Evolutionary conservation across 2,888 invertebrate genomes (phyloP).

Genomic region (Zaprionus bogoriensis): DNA sequence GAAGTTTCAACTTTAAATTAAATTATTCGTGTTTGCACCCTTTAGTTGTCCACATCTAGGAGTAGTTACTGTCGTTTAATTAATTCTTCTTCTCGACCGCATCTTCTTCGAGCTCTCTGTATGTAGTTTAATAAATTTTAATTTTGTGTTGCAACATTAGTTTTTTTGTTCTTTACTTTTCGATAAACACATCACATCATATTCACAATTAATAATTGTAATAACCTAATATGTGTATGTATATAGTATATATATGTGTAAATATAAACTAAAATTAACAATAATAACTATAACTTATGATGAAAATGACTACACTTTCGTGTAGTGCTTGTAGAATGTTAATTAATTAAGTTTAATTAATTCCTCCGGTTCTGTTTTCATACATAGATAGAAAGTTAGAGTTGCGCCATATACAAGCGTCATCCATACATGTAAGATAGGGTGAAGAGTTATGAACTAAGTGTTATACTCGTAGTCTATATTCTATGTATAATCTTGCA

Average conservation of each 20-base stretch:
- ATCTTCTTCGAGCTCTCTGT: conserved; percentile 23
- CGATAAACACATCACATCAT: conserved; percentile 80
- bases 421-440: conserved; percentile 18
- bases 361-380: conserved; percentile 5
- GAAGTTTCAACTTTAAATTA: conserved; percentile 36
- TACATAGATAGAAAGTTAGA: conserved; percentile 26
- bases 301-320: conserved; percentile 48
- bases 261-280: conserved; percentile 75
- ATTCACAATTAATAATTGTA: conserved; percentile 78
- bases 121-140: conserved; percentile 51
- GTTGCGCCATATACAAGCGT: conserved; percentile 56
- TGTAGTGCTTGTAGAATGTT: conserved; percentile 1
- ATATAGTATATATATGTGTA: conserved; percentile 51
- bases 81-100: conserved; percentile 5
- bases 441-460: conserved; percentile 28
- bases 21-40: conserved; percentile 44
- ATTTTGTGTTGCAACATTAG: conserved; percentile 64
- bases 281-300: conserved; percentile 77
- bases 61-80: conserved; percentile 39
- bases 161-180: conserved; percentile 66
- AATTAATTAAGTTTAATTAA: conserved; percentile 15
- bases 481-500: conserved; percentile 14
- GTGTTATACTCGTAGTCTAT: conserved; percentile 26
- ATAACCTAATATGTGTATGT: conserved; percentile 60
- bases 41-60: conserved; percentile 51